These are phyloP conservation scores for Panurus biarmicus DNA, from an alignment of 2,113 vertebrate genomes.

Conservation along the genomic window DNA sequence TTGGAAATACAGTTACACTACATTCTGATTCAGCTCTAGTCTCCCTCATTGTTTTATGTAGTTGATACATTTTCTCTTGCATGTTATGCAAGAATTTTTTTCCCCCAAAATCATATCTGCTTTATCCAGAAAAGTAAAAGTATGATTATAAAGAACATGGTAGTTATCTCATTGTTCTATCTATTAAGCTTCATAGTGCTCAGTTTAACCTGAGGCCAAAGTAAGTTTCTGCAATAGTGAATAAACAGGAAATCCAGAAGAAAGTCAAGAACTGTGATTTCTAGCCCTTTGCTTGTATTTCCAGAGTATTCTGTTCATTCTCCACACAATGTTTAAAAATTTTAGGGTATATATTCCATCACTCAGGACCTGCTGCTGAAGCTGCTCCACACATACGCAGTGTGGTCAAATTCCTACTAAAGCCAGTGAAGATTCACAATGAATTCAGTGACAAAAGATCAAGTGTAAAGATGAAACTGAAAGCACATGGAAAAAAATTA, in stretches of 20 bases:
- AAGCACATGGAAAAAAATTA: not conserved
- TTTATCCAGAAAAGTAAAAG: not conserved
- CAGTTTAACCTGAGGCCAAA: not conserved
- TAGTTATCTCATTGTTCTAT: not conserved
- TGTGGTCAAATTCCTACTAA: not conserved
- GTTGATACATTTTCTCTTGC: not conserved
- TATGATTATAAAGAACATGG: not conserved
- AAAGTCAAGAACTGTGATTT: not conserved
- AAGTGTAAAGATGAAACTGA: not conserved
- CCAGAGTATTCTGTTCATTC: not conserved
- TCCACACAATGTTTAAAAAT: not conserved
- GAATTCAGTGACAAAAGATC: not conserved
- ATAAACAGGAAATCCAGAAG: not conserved
- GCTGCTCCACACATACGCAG: not conserved
- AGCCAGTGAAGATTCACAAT: not conserved
- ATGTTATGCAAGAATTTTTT: not conserved
- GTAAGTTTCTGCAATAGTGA: not conserved
- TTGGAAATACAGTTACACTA: not conserved
- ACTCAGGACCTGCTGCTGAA: not conserved
- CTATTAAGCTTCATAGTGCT: not conserved
- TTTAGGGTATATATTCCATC: not conserved
- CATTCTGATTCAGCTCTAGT: not conserved
- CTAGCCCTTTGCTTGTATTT: not conserved
- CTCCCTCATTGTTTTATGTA: not conserved
- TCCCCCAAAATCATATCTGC: accelerated